These are phyloP conservation scores for Morpho deidamia DNA, from an alignment of 2,888 invertebrate species.

Conservation along the genomic window DNA sequence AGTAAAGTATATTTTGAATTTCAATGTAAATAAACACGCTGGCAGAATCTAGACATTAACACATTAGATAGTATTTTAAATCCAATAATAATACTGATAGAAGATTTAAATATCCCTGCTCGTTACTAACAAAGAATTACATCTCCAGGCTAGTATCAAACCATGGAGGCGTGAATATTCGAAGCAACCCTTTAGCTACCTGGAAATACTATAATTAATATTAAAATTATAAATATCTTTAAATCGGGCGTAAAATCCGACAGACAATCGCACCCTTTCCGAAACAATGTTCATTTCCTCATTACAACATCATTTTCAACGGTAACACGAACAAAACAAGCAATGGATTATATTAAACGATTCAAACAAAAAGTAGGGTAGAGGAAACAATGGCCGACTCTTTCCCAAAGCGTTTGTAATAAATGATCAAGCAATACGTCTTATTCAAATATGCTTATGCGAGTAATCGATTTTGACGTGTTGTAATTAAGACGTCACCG, in stretches of 20 bases:
- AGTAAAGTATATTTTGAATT: no score
- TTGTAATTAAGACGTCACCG: conserved; percentile 53
- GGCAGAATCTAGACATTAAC: no score
- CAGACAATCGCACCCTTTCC: conserved; percentile 9
- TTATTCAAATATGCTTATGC: conserved; percentile 61
- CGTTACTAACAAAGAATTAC: conserved; percentile 14
- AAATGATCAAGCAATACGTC: conserved; percentile 51
- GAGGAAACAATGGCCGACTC: conserved; percentile 8
- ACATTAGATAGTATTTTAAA: no score
- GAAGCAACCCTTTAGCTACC: conserved; percentile 30
- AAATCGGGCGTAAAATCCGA: conserved; percentile 52
- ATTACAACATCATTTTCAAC: not conserved
- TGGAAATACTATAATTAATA: conserved; percentile 37
- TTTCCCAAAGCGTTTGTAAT: conserved; percentile 8
- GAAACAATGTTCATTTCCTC: conserved; percentile 1
- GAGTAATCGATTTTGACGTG: conserved; percentile 69
- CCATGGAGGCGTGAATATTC: conserved; percentile 41
- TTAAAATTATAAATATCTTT: conserved; percentile 32
- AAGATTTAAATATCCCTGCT: no score
- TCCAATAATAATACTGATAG: no score
- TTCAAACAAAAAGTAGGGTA: conserved; percentile 10
- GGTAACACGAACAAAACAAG: conserved; percentile 5
- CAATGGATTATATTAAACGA: conserved; percentile 10
- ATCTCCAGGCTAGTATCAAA: conserved; percentile 32
- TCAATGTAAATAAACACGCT: no score